A percentile compares a stretch with the other conserved stretches of the same genome.
Conservation (phyloP, 1,140 invertebrate species). For the Riptortus pedestris region DNA sequence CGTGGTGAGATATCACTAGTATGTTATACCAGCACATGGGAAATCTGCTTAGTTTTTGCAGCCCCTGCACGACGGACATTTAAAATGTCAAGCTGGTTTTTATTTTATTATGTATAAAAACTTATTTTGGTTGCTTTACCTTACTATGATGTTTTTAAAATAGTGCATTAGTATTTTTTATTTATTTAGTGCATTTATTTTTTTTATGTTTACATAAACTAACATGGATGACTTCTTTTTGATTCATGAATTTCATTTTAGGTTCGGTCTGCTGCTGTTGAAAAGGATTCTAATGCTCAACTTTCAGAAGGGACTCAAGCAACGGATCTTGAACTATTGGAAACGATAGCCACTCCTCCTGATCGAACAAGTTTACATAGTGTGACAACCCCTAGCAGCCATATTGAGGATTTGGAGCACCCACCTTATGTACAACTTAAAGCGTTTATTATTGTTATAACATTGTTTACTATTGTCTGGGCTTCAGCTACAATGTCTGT, state of each 20-base stretch:
- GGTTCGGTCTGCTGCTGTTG: slow-evolving; percentile 56
- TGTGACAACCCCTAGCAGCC: slow-evolving; percentile 50
- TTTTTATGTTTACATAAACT: too few species aligned
- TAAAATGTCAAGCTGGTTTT: too few species aligned
- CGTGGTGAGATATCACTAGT: too few species aligned
- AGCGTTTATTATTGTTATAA: slow-evolving; percentile 62
- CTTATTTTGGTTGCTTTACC: too few species aligned
- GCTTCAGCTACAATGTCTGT: slow-evolving; percentile 55
- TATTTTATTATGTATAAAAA: too few species aligned
- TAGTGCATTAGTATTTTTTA: too few species aligned
- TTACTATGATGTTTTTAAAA: too few species aligned
- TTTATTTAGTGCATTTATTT: too few species aligned
- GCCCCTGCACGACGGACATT: too few species aligned
- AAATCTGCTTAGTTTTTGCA: too few species aligned
- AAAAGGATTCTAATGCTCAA: slow-evolving; percentile 53
- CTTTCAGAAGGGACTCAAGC: slow-evolving; percentile 68
- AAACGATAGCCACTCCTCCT: slow-evolving; percentile 38
- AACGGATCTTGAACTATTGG: slow-evolving; percentile 52
- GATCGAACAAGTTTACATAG: slow-evolving; percentile 52
- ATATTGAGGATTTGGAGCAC: slow-evolving; percentile 70
- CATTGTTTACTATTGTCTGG: slow-evolving; percentile 69
- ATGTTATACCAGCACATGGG: too few species aligned
- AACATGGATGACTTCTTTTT: too few species aligned
- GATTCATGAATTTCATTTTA: not conserved
- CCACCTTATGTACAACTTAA: slow-evolving; percentile 68